Evolutionary conservation across 2,113 vertebrate species (phyloP).

Genomic region (Laticauda colubrina): DNA sequence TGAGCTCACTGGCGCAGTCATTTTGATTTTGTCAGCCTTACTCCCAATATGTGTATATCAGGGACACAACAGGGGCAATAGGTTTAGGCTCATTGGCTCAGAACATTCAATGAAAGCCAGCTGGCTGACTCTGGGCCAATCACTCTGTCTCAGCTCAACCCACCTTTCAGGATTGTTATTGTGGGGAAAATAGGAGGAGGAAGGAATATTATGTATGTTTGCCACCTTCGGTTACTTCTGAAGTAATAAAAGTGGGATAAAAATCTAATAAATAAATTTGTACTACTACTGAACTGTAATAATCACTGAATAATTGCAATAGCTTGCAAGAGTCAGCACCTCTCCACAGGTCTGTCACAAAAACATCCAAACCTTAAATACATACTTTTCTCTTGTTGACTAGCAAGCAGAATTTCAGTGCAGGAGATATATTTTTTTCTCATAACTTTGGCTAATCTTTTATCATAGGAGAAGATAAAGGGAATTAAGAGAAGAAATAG

Average conservation of each 20-base stretch:
- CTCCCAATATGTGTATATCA: not conserved
- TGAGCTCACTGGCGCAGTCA: not conserved
- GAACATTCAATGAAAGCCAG: not conserved
- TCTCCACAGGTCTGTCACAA: not conserved
- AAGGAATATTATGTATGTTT: not conserved
- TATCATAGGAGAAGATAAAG: not conserved
- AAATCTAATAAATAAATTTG: not conserved
- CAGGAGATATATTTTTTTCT: not conserved
- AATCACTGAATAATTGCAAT: not conserved
- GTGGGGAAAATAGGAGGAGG: not conserved
- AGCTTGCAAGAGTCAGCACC: not conserved
- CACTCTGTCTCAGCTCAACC: not conserved
- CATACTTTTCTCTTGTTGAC: not conserved
- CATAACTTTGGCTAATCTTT: not conserved
- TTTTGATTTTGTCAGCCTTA: not conserved
- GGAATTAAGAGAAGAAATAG: not conserved
- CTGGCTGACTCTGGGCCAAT: not conserved
- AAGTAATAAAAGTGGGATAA: not conserved
- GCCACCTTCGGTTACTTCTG: not conserved
- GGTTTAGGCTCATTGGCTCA: not conserved
- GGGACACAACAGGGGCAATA: not conserved
- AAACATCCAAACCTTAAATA: not conserved
- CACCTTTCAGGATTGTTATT: not conserved
- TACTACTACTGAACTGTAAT: not conserved
- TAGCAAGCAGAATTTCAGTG: not conserved